Percentiles rank a stretch among this genome's conserved stretches.
phyloP scores from a whole-genome alignment of 2,113 vertebrate species.

The Cheilinus undulatus region DNA sequence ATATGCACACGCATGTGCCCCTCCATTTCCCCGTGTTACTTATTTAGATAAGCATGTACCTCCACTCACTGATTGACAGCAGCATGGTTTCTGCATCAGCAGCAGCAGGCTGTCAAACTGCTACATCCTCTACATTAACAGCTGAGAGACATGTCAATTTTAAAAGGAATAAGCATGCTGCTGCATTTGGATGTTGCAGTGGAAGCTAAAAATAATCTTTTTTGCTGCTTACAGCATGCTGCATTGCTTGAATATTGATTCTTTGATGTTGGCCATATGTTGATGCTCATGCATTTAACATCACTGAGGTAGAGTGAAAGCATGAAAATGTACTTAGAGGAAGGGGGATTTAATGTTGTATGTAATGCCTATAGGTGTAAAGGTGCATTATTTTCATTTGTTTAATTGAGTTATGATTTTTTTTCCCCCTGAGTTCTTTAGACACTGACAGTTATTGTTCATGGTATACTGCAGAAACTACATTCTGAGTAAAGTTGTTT shows the following conservation, averaged over 20 bases:
- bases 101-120: no score
- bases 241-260: constrained; percentile 66
- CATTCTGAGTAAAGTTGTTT: no score
- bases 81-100: constrained; percentile 68
- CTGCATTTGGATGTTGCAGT: constrained; percentile 47
- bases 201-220: constrained; percentile 61
- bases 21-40: constrained; percentile 16
- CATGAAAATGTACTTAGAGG: constrained; percentile 20
- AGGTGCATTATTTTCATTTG: not conserved
- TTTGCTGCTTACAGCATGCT: constrained; percentile 32
- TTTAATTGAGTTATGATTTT: not conserved
- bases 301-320: constrained; percentile 23
- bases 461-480: not conserved
- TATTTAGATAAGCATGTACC: constrained; percentile 45
- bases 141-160: no score
- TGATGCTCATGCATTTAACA: constrained; percentile 63
- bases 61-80: constrained; percentile 50
- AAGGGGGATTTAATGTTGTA: constrained; percentile 46
- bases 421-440: not conserved
- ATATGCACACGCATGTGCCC: not conserved
- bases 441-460: constrained; percentile 4
- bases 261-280: constrained; percentile 55
- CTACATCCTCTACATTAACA: no score
- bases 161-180: no score
- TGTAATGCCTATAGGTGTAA: constrained; percentile 33